Conservation (phyloP, 2,888 invertebrate species). For the Alitta virens region DNA sequence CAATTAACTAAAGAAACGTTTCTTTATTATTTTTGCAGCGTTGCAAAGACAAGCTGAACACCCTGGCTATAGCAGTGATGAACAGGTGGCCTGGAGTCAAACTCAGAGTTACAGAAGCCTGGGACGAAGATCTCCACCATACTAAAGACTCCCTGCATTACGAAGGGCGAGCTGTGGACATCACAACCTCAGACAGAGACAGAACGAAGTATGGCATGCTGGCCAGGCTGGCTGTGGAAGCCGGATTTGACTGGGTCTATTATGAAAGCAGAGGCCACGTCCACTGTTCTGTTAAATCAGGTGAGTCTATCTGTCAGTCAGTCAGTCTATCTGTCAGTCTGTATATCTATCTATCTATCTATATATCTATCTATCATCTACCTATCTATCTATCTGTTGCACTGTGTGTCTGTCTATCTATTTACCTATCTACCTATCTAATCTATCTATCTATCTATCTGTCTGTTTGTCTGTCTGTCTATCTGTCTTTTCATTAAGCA, state of each 20-base stretch:
- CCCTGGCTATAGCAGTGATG: conserved; percentile 92
- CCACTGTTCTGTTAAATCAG: conserved; percentile 96
- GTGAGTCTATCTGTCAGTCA: conserved; percentile 63
- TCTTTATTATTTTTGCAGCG: conserved; percentile 68
- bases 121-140: conserved; percentile 83
- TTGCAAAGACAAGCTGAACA: conserved; percentile 92
- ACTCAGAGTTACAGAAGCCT: conserved; percentile 89
- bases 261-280: conserved; percentile 92
- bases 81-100: conserved; percentile 97
- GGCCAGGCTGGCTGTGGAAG: conserved; percentile 90
- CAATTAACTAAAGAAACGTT: too few relatives aligned
- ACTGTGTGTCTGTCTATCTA: too few relatives aligned
- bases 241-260: conserved; percentile 98
- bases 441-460: too few relatives aligned
- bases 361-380: too few relatives aligned
- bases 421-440: too few relatives aligned
- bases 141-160: conserved; percentile 83
- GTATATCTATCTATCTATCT: too few relatives aligned
- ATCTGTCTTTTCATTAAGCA: too few relatives aligned
- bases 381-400: too few relatives aligned
- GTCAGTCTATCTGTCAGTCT: too few relatives aligned
- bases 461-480: too few relatives aligned
- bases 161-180: conserved; percentile 94
- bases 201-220: conserved; percentile 93
- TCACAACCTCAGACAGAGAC: conserved; percentile 91